Base-by-base conservation (phyloP, 2,888 invertebrate species). In the Dione vanillae region DNA sequence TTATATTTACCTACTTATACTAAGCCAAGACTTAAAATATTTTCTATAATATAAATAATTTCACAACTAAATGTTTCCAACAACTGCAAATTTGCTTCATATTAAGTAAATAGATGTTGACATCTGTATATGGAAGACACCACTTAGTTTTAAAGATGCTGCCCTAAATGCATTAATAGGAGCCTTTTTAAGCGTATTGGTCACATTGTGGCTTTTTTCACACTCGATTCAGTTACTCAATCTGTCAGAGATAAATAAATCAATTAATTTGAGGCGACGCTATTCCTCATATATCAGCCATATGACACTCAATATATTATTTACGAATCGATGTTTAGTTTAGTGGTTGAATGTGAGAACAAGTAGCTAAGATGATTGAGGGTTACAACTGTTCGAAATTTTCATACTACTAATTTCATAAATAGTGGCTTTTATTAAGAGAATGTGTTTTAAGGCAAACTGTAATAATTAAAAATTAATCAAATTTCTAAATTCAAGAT, bases 211-310 rank as follows among this genome's bases (percentile, higher is more conserved):
- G 51, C 54, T 70, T 71, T 75, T 75, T 73, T 75, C 69, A 70
- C 69, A 71, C 69, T 68, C 70, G 40, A 67, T 67, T 67, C 51
- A 59, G 69, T 73, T 59, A 52, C 73, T 73, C 74, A 74, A 71
- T 69, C 65, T 72, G 73, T 74, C 73, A 27, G 62, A 66, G 64
- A 56, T 67, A 68, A 70, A 67, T 47, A 54, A 71, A 74, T 74
- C 70, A 72, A 71, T 69, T 71, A 72, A 72, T 67, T 67, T 45
- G 12, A 49, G 65, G 61, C 49, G 54, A 69, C 6, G 45, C 45
- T 61, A 61, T 61, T 45, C 45, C 11, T 61, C n/a, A 35, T 61
- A 59, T 59, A 19, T 14, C 9, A 51, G 58, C 43, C 52, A 59
- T 69, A 67, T 72, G 62, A 43, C 70, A 52, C 64, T 67, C 27